These are phyloP conservation scores for Etheostoma spectabile DNA, from an alignment of 2,113 vertebrate species.

Conservation along the genomic window DNA sequence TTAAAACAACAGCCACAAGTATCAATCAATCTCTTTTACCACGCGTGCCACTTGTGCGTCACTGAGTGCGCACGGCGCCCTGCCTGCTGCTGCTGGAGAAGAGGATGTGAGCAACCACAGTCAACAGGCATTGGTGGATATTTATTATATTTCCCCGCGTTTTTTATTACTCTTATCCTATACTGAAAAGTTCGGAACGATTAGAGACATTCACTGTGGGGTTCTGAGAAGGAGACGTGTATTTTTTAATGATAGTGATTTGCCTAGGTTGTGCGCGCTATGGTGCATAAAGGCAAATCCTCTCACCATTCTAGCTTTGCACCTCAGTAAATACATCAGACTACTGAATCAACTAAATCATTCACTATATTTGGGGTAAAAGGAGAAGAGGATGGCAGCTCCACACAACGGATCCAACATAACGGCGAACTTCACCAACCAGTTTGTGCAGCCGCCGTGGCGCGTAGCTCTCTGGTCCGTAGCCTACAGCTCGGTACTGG, in stretches of 20 bases:
- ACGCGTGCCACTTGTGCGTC: constrained; percentile 71
- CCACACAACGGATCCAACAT: constrained; percentile 78
- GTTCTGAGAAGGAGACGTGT: neutral
- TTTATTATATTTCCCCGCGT: constrained; percentile 4
- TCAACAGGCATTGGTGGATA: constrained; percentile 64
- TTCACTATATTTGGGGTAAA: neutral
- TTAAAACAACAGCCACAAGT: constrained; percentile 54
- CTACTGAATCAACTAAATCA: neutral
- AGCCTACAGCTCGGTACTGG: constrained; percentile 91
- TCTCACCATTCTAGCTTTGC: neutral
- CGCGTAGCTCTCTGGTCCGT: constrained; percentile 95
- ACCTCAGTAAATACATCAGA: constrained; percentile 8
- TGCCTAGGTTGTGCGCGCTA: constrained; percentile 43
- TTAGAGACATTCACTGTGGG: neutral
- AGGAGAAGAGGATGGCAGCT: constrained; percentile 73
- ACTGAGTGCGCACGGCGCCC: constrained; percentile 59
- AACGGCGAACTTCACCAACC: constrained; percentile 87
- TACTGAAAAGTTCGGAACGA: neutral
- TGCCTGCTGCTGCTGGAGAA: constrained; percentile 45
- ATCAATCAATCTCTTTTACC: constrained; percentile 63
- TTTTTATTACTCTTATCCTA: neutral
- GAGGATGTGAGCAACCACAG: constrained; percentile 46
- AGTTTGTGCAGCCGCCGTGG: constrained; percentile 95
- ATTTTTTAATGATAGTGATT: neutral
- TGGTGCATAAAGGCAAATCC: constrained; percentile 28